Evolutionary conservation across 92 coral and sea anemone genomes (phyloP).

Genomic region (Bergia sp.): DNA sequence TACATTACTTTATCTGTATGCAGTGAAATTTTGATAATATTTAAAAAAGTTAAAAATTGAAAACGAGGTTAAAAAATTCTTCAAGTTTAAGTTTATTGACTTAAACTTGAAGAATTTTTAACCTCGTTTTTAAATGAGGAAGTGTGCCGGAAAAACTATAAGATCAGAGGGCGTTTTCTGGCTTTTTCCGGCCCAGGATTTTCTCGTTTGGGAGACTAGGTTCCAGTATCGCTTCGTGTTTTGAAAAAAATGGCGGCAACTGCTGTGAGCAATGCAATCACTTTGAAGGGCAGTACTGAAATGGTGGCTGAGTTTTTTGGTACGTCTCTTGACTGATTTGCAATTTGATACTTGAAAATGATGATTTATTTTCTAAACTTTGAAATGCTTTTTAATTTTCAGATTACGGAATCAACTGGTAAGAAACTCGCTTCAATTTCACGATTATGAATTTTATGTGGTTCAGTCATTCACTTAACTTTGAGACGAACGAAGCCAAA

Average conservation of each 20-base stretch:
- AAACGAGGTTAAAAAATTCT: no score
- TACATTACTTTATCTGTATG: no score
- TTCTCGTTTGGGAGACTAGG: slow-evolving; percentile 19
- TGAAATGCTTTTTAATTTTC: slow-evolving; percentile 34
- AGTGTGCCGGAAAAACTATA: no score
- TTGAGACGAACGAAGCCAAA: background rate
- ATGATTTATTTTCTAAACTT: background rate
- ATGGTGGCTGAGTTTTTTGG: slow-evolving; percentile 96
- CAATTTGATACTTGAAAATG: background rate
- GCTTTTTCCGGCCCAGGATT: background rate
- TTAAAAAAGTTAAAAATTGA: no score
- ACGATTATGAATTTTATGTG: background rate
- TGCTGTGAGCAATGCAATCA: slow-evolving; percentile 75
- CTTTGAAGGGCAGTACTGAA: slow-evolving; percentile 96
- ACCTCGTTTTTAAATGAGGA: no score
- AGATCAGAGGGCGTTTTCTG: no score
- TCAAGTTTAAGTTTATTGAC: no score
- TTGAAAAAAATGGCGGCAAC: slow-evolving; percentile 98
- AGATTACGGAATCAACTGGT: slow-evolving; percentile 98
- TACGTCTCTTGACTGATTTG: slow-evolving; percentile 31
- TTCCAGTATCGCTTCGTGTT: background rate
- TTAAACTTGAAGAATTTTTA: no score
- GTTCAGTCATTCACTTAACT: background rate
- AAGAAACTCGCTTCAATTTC: background rate
- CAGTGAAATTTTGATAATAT: no score